Percentiles rank a stretch among this genome's conserved stretches.
phyloP scores from a whole-genome alignment of 1,140 invertebrate genomes.

The Coenobita brevimanus region DNA sequence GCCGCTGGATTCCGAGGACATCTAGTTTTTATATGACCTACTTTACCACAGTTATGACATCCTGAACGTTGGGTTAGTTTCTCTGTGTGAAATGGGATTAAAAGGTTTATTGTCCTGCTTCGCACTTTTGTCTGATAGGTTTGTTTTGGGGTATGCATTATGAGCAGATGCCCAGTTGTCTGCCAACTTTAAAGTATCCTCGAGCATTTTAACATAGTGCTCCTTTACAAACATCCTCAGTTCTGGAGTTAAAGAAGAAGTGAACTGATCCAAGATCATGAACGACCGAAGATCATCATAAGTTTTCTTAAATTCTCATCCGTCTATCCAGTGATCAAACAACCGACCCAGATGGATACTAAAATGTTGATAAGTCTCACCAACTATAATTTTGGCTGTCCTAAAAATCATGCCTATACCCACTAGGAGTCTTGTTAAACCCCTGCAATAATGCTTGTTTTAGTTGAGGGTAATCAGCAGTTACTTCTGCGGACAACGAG shows the following conservation, averaged over 20 bases:
- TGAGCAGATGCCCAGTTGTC: constrained; percentile 3
- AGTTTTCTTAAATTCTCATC: background rate
- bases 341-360: background rate
- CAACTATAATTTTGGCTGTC: background rate
- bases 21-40: background rate
- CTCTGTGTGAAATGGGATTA: no score
- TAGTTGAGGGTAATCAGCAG: background rate
- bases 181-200: background rate
- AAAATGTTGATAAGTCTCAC: background rate
- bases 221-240: background rate
- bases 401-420: background rate
- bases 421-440: background rate
- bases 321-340: background rate
- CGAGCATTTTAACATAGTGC: background rate
- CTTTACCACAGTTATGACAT: background rate
- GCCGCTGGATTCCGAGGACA: background rate
- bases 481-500: background rate
- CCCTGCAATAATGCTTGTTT: background rate
- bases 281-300: background rate
- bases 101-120: no score
- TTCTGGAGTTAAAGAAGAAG: background rate
- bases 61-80: no score
- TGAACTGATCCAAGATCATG: background rate
- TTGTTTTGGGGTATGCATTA: constrained; percentile 4
- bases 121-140: no score